Base-by-base conservation (phyloP, 2,797 vertebrate genomes). In the Neomorphus geoffroyi region DNA sequence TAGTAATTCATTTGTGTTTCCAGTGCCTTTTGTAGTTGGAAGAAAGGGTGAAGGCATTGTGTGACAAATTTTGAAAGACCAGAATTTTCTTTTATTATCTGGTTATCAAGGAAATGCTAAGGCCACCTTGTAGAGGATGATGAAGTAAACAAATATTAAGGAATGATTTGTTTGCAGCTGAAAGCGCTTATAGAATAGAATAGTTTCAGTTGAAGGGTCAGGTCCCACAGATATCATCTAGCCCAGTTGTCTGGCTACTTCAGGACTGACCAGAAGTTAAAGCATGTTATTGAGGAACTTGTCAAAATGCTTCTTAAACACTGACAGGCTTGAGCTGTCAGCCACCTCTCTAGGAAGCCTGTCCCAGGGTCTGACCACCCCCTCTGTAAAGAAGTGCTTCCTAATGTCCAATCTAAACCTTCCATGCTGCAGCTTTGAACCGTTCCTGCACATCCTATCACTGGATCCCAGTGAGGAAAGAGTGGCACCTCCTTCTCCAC, bases 381-480 rank as follows among this genome's bases (percentile, higher is more conserved):
- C 50, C 46, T 70, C 1, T 0, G 26, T 45, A 30, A 61, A 66
- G 17, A 82, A 79, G 17, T 74, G 41, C 8, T 50, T 71, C 27
- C 11, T 35, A 7, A 21, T 28, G 7, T 74, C 32, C 30, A 48
- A 10, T 32, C 13, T 62, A 3, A 51, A 57, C 13, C 9, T 80
- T 8, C 18, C 7, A 1, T 41, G 4, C 2, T 0, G 1, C 19
- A 50, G 11, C 46, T 87, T 51, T 50, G 33, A 70, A 10, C 48
- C 3, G 7, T 62, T 84, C 10, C 28, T 26, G 14, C 0, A 2
- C 0, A 19, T 54, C 22, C 17, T 48, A 0, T 81, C 8, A 9
- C 21, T 56, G n/a, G 10, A 8, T 87, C 5, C 8, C 35, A 23
- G 30, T 11, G 13, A 67, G 14, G 16, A 11, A 13, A 72, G 30